Conservation (phyloP, 2,113 vertebrate genomes). For the Stegastes partitus region DNA sequence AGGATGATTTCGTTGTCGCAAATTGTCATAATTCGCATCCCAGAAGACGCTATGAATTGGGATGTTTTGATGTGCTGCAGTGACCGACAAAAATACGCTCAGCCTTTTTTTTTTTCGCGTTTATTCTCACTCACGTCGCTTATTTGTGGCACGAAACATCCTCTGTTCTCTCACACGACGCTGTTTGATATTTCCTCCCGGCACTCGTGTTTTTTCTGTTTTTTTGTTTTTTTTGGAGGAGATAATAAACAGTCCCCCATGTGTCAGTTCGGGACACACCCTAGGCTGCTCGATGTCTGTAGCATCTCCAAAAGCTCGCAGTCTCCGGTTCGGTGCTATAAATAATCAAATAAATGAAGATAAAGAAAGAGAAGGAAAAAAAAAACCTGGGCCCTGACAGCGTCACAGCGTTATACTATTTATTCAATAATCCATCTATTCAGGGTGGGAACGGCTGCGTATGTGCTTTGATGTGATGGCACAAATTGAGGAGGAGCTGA, state of each 20-base stretch:
- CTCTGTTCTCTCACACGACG: not conserved
- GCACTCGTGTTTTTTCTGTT: not conserved
- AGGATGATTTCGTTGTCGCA: conserved; percentile 4
- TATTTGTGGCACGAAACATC: not conserved
- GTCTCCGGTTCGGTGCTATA: conserved; percentile 53
- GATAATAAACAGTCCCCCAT: conserved; percentile 78
- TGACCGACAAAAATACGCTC: conserved; percentile 73
- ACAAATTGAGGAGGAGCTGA: conserved; percentile 65
- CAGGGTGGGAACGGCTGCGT: conserved; percentile 30
- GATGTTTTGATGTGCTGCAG: conserved; percentile 79
- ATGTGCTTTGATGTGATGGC: conserved; percentile 57
- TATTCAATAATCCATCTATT: conserved; percentile 59
- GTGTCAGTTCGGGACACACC: conserved; percentile 87
- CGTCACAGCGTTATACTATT: conserved; percentile 38
- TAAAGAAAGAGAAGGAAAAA: too few species aligned
- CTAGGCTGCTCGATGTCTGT: conserved; percentile 83
- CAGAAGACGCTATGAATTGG: conserved; percentile 41
- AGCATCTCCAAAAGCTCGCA: conserved; percentile 77
- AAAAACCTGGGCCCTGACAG: conserved; percentile 43
- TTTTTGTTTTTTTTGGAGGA: too few species aligned
- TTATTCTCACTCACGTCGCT: conserved; percentile 27
- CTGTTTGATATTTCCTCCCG: not conserved
- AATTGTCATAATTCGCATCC: conserved; percentile 24
- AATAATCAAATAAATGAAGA: conserved; percentile 62
- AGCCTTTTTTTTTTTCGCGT: conserved; percentile 22